Percentiles rank a stretch among this genome's conserved stretches.
These are phyloP conservation scores for Hylaea fasciaria DNA, from an alignment of 2,888 invertebrate species.

Conservation along the genomic window DNA sequence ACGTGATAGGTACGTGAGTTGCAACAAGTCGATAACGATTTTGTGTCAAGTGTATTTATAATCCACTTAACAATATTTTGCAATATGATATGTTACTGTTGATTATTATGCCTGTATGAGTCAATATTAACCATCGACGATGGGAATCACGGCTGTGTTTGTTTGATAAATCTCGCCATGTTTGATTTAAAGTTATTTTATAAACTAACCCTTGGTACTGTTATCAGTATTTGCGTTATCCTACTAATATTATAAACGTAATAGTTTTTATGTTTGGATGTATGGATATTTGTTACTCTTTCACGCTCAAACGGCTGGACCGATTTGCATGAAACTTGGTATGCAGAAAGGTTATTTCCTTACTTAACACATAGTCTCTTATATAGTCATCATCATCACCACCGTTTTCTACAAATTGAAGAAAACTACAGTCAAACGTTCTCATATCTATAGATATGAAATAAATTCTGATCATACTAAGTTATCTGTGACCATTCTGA, in stretches of 20 bases:
- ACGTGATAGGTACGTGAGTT: background rate
- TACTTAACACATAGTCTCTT: too few species aligned
- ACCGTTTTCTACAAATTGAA: too few species aligned
- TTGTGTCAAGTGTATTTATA: conserved; percentile 60
- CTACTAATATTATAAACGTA: too few species aligned
- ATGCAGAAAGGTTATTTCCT: too few species aligned
- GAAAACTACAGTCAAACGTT: too few species aligned
- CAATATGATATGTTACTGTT: conserved; percentile 57
- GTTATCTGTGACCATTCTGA: conserved; percentile 2
- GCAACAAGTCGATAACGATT: conserved; percentile 30
- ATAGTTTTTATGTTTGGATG: too few species aligned
- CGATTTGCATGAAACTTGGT: too few species aligned
- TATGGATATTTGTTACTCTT: too few species aligned
- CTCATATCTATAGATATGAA: background rate
- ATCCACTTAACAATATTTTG: conserved; percentile 58
- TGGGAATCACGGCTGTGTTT: conserved; percentile 46
- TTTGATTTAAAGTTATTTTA: conserved; percentile 33
- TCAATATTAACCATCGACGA: conserved; percentile 46
- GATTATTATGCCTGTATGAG: conserved; percentile 38
- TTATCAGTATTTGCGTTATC: too few species aligned
- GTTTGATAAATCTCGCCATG: conserved; percentile 34
- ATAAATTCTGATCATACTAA: background rate
- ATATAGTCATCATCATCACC: too few species aligned
- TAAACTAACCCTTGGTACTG: background rate
- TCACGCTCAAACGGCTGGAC: too few species aligned